phyloP scores from a whole-genome alignment of 2,888 invertebrate species.

The Xestia ashworthii region DNA sequence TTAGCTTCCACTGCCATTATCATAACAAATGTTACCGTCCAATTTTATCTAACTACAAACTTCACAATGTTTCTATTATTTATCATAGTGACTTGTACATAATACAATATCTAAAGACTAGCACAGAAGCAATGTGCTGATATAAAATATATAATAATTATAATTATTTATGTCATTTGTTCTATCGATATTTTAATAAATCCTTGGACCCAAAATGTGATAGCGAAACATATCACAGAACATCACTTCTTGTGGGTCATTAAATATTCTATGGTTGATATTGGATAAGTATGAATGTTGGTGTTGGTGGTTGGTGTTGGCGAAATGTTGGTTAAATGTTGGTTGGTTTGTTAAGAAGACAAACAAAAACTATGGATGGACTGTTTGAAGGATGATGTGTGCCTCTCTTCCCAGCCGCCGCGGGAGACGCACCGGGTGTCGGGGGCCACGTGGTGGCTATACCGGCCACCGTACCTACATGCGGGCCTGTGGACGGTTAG shows the following conservation, averaged over 20 bases:
- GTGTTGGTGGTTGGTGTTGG: too few species aligned
- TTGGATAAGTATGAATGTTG: background rate
- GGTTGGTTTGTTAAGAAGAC: too few species aligned
- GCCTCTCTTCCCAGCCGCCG: too few species aligned
- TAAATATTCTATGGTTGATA: slow-evolving; percentile 44
- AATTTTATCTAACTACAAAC: slow-evolving; percentile 10
- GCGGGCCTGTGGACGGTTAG: too few species aligned
- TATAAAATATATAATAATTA: slow-evolving; percentile 3
- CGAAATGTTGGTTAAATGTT: too few species aligned
- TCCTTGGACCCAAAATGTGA: slow-evolving; percentile 52
- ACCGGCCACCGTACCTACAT: too few species aligned
- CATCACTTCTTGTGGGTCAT: background rate
- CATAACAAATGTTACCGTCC: background rate
- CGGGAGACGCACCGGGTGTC: too few species aligned
- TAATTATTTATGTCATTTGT: slow-evolving; percentile 20
- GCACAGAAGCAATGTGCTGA: slow-evolving; percentile 14
- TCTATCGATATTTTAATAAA: slow-evolving; percentile 50
- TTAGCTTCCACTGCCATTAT: background rate
- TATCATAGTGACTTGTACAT: slow-evolving; percentile 40
- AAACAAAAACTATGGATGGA: too few species aligned
- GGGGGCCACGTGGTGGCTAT: too few species aligned
- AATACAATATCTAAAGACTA: slow-evolving; percentile 13
- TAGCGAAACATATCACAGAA: slow-evolving; percentile 32
- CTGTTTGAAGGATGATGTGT: too few species aligned
- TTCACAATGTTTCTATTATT: slow-evolving; percentile 24